Base-by-base conservation (phyloP, 2,888 invertebrate genomes). In the Melolontha melolontha region DNA sequence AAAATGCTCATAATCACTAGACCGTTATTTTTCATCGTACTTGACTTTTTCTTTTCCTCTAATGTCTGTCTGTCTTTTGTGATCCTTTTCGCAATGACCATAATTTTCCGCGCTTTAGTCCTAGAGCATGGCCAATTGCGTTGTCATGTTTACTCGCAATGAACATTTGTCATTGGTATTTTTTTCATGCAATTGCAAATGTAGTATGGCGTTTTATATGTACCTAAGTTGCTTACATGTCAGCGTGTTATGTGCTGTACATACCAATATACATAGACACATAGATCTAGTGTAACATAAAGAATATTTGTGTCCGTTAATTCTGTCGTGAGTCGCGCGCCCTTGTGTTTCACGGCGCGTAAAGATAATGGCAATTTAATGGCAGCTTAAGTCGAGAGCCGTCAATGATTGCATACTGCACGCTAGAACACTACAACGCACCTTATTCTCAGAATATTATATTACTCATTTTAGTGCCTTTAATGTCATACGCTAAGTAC, bases 291-390 rank as follows among this genome's bases (percentile, higher is more conserved):
- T 8, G 47, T 47, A 16, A 34, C 34, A 34, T 34, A 34, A 34
- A 14, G 47, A 14, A 47, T 47, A 14, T 8, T 17, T 47, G 47
- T 47, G 47, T 34, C 34, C 34, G 34, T 34, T 34, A 34, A 34
- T 34, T 34, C 51, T 71, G 71, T 73, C 72, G 72, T 72, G 73
- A 72, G 69, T 66, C 68, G 64, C 63, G 66, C 71, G 71, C 73
- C 73, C 72, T 73, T 71, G 71, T 69, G 73, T 69, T 70, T 67
- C 70, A 57, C 68, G 68, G 70, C 70, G 71, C 72, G 72, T 71
- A 72, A 73, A 71, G 72, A 72, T 73, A 73, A 73, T 73, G 71
- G 70, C 71, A 68, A 73, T 72, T 73, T 73, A 73, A 73, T 73
- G 72, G 71, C 72, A 67, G 44, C 69, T 72, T 67, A 67, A 64